Percentiles rank a stretch among this genome's conserved stretches.
These are phyloP conservation scores for Thermophis baileyi DNA, from an alignment of 2,113 vertebrate genomes.

Conservation along the genomic window DNA sequence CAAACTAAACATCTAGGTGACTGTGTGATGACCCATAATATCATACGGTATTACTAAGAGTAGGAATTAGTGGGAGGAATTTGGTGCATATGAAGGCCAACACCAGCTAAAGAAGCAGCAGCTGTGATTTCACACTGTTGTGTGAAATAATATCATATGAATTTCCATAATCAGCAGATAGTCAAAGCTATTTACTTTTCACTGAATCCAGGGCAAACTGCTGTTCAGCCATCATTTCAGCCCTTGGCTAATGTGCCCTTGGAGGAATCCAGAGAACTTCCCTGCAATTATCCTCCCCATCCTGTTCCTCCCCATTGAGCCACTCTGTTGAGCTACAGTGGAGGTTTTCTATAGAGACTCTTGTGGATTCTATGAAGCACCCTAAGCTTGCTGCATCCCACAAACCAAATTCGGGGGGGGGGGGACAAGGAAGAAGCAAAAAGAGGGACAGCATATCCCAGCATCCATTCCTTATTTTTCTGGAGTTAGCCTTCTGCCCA, in stretches of 20 bases:
- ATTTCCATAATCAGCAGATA: constrained; percentile 17
- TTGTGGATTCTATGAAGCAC: constrained; percentile 46
- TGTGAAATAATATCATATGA: neutral
- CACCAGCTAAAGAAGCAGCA: too few species aligned
- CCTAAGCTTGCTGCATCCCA: constrained; percentile 50
- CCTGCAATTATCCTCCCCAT: neutral
- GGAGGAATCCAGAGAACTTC: neutral
- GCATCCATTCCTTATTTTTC: neutral
- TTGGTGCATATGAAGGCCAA: too few species aligned
- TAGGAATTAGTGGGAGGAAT: too few species aligned
- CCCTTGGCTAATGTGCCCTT: neutral
- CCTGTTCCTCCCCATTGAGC: neutral
- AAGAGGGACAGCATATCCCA: neutral
- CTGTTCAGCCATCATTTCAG: neutral
- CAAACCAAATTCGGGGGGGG: constrained; percentile 49
- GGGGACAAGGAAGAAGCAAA: constrained; percentile 27
- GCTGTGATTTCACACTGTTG: too few species aligned
- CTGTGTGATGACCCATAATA: too few species aligned
- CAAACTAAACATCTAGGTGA: too few species aligned
- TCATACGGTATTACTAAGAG: too few species aligned
- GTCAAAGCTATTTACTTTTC: neutral
- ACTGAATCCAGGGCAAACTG: neutral
- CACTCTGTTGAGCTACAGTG: constrained; percentile 32
- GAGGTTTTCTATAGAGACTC: constrained; percentile 60
- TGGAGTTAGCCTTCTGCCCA: neutral